These are phyloP conservation scores for Hyperoplus immaculatus DNA, from an alignment of 2,797 vertebrate genomes.

Conservation along the genomic window DNA sequence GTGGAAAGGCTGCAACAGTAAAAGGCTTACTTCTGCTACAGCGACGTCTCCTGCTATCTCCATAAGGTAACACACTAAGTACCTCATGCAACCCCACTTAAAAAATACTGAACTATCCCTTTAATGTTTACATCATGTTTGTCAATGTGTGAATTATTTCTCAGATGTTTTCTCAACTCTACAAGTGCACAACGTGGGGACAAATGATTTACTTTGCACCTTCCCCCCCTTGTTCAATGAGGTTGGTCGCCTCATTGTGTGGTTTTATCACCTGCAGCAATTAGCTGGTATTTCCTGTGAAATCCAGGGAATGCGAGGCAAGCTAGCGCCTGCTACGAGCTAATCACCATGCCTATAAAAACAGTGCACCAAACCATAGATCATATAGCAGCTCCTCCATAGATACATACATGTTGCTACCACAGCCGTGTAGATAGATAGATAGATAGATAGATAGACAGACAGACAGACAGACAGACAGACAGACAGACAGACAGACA, in stretches of 20 bases:
- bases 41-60: no score
- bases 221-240: slow-evolving; percentile 35
- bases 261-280: slow-evolving; percentile 69
- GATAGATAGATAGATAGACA: no score
- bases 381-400: slow-evolving; percentile 29
- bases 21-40: no score
- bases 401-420: slow-evolving; percentile 8
- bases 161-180: slow-evolving; percentile 41
- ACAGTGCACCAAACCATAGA: slow-evolving; percentile 37
- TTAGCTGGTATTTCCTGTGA: slow-evolving; percentile 69
- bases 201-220: slow-evolving; percentile 63
- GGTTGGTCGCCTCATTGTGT: slow-evolving; percentile 34
- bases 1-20: no score
- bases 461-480: no score
- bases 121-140: neutral
- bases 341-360: slow-evolving; percentile 47
- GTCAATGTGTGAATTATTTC: slow-evolving; percentile 22
- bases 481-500: no score
- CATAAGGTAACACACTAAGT: no score
- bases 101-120: no score
- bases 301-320: slow-evolving; percentile 41
- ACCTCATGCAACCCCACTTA: no score
- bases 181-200: slow-evolving; percentile 44
- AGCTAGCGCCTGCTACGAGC: slow-evolving; percentile 63
- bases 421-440: neutral